A percentile compares a stretch with the other conserved stretches of the same genome.
Conservation (phyloP, 2,888 invertebrate genomes). For the Acheta domesticus region DNA sequence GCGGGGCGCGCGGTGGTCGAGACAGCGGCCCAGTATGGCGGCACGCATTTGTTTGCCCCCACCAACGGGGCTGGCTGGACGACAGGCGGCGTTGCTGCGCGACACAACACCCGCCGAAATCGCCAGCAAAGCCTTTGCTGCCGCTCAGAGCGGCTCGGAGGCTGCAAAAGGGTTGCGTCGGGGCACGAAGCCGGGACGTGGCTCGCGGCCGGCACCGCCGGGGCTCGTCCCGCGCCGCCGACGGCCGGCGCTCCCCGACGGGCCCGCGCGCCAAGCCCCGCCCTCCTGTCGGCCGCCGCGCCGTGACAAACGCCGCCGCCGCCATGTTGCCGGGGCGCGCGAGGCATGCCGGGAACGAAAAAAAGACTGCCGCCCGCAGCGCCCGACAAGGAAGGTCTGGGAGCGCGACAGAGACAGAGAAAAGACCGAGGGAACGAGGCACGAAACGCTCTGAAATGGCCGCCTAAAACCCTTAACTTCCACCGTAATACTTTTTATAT, state of each 20-base stretch:
- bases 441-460: slow-evolving; percentile 18
- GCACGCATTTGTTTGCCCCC: background rate
- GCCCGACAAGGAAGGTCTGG: background rate
- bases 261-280: background rate
- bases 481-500: background rate
- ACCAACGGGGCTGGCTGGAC: background rate
- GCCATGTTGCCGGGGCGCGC: background rate
- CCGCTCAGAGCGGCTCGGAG: no score
- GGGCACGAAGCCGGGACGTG: background rate
- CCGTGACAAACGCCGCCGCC: slow-evolving; percentile 4
- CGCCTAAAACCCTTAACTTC: slow-evolving; percentile 9
- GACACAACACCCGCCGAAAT: no score
- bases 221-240: background rate
- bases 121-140: no score
- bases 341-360: slow-evolving; percentile 8
- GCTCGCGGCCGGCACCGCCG: background rate
- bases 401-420: background rate
- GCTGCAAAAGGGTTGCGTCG: no score
- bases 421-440: background rate
- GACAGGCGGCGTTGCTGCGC: no score
- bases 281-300: background rate
- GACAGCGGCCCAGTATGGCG: background rate
- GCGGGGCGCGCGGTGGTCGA: background rate
- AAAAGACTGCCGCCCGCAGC: background rate
- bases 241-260: background rate